A percentile compares a stretch with the other conserved stretches of the same genome.
Conservation (phyloP, 2,888 invertebrate species). For the Drosophila prostipennis region DNA sequence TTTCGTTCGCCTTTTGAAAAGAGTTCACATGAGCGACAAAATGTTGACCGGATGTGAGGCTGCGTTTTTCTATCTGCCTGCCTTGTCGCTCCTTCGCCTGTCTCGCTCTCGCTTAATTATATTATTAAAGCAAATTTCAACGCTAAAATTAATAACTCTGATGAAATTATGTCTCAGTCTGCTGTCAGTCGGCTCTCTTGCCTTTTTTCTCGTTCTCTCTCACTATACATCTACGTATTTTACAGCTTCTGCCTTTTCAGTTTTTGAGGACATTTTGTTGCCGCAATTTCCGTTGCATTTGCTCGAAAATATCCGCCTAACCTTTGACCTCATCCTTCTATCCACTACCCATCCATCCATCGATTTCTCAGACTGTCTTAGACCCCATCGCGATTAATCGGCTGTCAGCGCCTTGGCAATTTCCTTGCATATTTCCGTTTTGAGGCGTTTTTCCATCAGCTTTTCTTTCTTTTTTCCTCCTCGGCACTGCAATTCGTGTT, state of each 20-base stretch:
- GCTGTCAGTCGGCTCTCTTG: slow-evolving; percentile 5
- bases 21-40: slow-evolving; percentile 81
- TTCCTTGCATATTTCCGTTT: slow-evolving; percentile 83
- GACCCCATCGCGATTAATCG: slow-evolving; percentile 28
- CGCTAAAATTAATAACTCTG: slow-evolving; percentile 59
- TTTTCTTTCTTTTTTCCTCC: slow-evolving; percentile 46
- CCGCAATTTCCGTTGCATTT: slow-evolving; percentile 67
- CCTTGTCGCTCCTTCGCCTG: slow-evolving; percentile 18
- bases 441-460: slow-evolving; percentile 67
- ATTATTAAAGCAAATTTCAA: slow-evolving; percentile 77
- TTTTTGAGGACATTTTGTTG: slow-evolving; percentile 41
- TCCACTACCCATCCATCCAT: slow-evolving; percentile 6
- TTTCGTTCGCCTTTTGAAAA: slow-evolving; percentile 57
- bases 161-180: slow-evolving; percentile 44
- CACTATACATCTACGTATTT: background rate
- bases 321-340: slow-evolving; percentile 41
- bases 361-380: slow-evolving; percentile 18
- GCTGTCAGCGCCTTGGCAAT: slow-evolving; percentile 78
- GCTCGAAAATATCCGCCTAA: slow-evolving; percentile 48
- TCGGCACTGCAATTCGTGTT: slow-evolving; percentile 50
- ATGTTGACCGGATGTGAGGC: slow-evolving; percentile 82
- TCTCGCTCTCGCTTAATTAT: slow-evolving; percentile 60
- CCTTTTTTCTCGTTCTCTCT: background rate
- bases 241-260: background rate
- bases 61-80: slow-evolving; percentile 60